phyloP scores from a whole-genome alignment of 2,113 vertebrate genomes.

The Anolis carolinensis region DNA sequence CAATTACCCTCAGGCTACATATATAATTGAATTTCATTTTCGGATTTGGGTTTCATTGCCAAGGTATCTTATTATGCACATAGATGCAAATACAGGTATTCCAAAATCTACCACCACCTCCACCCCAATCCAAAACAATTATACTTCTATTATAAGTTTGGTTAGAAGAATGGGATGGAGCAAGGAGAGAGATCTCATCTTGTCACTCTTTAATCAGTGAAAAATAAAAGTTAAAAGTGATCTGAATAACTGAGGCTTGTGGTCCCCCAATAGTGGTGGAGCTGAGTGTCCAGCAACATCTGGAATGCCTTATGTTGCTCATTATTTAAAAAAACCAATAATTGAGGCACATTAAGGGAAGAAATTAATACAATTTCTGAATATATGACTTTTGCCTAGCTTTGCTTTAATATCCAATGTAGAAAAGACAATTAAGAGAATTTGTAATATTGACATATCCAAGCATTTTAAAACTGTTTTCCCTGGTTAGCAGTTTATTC shows the following conservation, averaged over 20 bases:
- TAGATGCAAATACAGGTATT: too few species aligned
- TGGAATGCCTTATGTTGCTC: not conserved
- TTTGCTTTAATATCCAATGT: too few species aligned
- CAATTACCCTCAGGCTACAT: too few species aligned
- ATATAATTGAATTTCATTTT: too few species aligned
- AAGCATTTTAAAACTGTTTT: not conserved
- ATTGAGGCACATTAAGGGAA: not conserved
- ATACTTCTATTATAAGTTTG: not conserved
- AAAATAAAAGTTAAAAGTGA: not conserved
- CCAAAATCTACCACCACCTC: too few species aligned
- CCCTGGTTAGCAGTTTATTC: not conserved
- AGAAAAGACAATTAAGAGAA: too few species aligned
- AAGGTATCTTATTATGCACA: too few species aligned
- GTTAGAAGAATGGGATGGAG: not conserved
- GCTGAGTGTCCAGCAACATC: not conserved
- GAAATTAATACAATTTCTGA: not conserved
- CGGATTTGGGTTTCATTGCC: too few species aligned
- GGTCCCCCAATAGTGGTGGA: not conserved
- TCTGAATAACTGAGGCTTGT: not conserved
- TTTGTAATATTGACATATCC: too few species aligned
- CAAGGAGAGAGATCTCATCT: not conserved
- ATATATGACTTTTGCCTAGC: not conserved
- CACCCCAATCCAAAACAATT: too few species aligned
- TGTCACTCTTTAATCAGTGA: not conserved
- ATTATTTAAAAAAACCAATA: not conserved